These are phyloP conservation scores for Malthinus seriepunctatus DNA, from an alignment of 2,888 invertebrate species.

Conservation along the genomic window DNA sequence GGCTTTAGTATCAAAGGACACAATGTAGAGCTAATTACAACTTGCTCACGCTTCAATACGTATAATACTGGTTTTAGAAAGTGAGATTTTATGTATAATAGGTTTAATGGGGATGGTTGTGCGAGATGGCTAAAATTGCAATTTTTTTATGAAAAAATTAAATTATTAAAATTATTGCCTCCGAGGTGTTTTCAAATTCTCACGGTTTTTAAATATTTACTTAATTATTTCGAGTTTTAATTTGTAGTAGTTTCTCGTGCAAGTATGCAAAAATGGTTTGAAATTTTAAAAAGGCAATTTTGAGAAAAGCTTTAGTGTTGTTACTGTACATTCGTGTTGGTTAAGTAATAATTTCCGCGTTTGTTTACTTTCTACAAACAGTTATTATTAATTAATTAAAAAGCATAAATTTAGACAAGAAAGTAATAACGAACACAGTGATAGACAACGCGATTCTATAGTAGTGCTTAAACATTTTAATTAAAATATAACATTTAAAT, in stretches of 20 bases:
- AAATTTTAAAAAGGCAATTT: neutral
- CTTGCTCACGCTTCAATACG: constrained; percentile 16
- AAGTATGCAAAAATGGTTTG: too few relatives aligned
- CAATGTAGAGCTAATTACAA: constrained; percentile 21
- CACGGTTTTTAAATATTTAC: too few relatives aligned
- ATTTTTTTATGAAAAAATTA: too few relatives aligned
- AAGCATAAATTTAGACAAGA: constrained; percentile 4
- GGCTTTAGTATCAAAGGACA: constrained; percentile 16
- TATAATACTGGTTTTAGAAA: constrained; percentile 2
- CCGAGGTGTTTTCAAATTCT: too few relatives aligned
- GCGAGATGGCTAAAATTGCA: too few relatives aligned
- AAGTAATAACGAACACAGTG: constrained; percentile 5
- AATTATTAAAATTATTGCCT: too few relatives aligned
- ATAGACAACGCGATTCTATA: neutral
- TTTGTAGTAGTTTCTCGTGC: too few relatives aligned
- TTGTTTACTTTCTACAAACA: neutral
- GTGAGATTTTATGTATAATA: too few relatives aligned
- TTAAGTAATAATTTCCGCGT: neutral
- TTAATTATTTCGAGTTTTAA: too few relatives aligned
- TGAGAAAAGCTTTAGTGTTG: neutral
- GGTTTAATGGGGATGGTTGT: too few relatives aligned
- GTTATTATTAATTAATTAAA: constrained; percentile 1
- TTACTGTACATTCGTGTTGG: neutral
- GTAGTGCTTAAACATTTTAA: neutral
- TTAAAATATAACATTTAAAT: neutral